Conservation (phyloP, 2,888 invertebrate genomes). For the Drosophila mayaguana region DNA sequence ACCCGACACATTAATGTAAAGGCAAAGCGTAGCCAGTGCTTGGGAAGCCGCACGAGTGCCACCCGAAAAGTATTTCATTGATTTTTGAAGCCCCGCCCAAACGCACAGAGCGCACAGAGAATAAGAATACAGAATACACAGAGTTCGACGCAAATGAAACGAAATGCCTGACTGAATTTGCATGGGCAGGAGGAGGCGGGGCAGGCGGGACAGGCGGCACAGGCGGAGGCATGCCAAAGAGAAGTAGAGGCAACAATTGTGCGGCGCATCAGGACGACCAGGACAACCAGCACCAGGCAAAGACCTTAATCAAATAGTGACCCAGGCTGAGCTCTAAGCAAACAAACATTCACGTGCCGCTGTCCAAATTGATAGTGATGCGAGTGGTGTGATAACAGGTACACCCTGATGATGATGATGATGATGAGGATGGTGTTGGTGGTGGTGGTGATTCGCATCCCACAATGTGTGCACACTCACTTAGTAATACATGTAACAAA, state of each 20-base stretch:
- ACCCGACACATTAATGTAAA: slow-evolving; percentile 56
- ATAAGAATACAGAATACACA: slow-evolving; percentile 34
- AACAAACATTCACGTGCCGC: slow-evolving; percentile 74
- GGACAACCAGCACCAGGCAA: slow-evolving; percentile 25
- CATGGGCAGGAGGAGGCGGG: slow-evolving; percentile 7
- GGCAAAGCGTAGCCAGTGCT: slow-evolving; percentile 74
- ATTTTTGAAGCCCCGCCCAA: slow-evolving; percentile 82
- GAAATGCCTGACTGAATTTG: slow-evolving; percentile 52
- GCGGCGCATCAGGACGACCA: slow-evolving; percentile 13
- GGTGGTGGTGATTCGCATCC: slow-evolving; percentile 26
- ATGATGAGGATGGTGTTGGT: slow-evolving; percentile 31
- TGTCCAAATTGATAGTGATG: slow-evolving; percentile 40
- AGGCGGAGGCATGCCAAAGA: neutral
- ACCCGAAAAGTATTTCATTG: slow-evolving; percentile 84
- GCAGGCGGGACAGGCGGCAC: slow-evolving; percentile 1
- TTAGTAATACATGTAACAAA: slow-evolving; percentile 50
- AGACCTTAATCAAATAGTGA: slow-evolving; percentile 65
- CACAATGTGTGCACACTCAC: slow-evolving; percentile 61
- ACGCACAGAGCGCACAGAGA: slow-evolving; percentile 39
- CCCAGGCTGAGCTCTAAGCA: slow-evolving; percentile 49
- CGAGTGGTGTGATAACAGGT: slow-evolving; percentile 78
- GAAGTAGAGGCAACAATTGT: slow-evolving; percentile 19
- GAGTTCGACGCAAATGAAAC: slow-evolving; percentile 41
- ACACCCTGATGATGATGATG: slow-evolving; percentile 15
- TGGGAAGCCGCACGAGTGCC: slow-evolving; percentile 82